phyloP scores from a whole-genome alignment of 2,888 invertebrate species.

The Pristionchus exspectatus region DNA sequence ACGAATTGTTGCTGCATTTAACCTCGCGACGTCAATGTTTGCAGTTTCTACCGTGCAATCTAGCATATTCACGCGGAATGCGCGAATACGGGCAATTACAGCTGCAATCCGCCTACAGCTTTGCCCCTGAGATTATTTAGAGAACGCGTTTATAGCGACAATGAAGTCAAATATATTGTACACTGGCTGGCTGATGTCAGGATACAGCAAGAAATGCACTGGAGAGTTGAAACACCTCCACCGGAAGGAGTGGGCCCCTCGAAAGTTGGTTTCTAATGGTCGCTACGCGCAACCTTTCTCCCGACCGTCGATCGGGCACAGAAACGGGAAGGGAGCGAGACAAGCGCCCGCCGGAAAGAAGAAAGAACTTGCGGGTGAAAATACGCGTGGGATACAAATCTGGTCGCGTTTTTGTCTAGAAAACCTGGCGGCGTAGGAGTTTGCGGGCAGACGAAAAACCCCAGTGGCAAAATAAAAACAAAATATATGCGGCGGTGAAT shows the following conservation, averaged over 20 bases:
- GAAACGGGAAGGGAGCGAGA: neutral
- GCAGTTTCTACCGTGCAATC: neutral
- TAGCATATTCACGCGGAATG: neutral
- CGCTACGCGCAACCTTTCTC: neutral
- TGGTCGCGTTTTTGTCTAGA: neutral
- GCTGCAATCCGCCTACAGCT: neutral
- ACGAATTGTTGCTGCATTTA: neutral
- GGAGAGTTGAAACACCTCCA: too few relatives aligned
- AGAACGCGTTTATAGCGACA: neutral
- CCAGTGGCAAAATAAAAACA: neutral
- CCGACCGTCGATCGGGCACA: neutral
- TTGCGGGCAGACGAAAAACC: neutral
- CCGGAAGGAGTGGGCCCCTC: neutral
- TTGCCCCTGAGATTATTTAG: neutral
- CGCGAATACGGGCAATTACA: neutral
- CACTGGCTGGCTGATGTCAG: too few relatives aligned
- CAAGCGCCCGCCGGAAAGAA: neutral
- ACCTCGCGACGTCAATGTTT: neutral
- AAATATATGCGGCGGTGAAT: neutral
- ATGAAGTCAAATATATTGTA: neutral
- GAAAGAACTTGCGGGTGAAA: neutral
- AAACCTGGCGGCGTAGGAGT: neutral
- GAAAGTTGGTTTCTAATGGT: neutral
- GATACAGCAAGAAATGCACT: too few relatives aligned
- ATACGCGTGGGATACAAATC: slow-evolving; percentile 2